Conservation (phyloP, 2,888 invertebrate genomes). For the Criorhina ranunculi region DNA sequence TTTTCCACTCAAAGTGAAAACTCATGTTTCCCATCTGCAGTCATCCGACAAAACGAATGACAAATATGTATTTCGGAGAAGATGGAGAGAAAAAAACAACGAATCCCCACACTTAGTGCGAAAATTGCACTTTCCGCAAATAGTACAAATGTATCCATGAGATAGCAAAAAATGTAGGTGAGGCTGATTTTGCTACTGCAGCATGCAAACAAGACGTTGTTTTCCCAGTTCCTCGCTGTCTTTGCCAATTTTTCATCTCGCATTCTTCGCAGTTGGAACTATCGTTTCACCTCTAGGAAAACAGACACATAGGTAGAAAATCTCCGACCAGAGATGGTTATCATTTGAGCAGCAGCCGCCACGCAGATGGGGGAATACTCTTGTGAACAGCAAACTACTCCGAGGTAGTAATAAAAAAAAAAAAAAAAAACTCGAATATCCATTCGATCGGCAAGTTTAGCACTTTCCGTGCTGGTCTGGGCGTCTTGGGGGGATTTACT, state of each 20-base stretch:
- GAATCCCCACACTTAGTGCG: constrained; percentile 37
- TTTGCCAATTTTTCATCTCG: constrained; percentile 56
- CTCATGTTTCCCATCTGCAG: constrained; percentile 49
- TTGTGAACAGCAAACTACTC: constrained; percentile 16
- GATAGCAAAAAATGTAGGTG: constrained; percentile 66
- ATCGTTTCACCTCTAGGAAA: constrained; percentile 56
- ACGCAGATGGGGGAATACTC: constrained; percentile 27
- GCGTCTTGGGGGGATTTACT: constrained; percentile 22
- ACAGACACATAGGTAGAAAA: constrained; percentile 43
- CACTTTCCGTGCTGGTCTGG: constrained; percentile 59
- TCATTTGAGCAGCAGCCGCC: constrained; percentile 52
- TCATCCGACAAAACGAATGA: constrained; percentile 62
- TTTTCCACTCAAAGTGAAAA: constrained; percentile 62
- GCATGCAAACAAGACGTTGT: constrained; percentile 62
- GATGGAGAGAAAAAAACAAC: constrained; percentile 5
- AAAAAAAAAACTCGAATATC: constrained; percentile 59
- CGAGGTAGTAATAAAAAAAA: constrained; percentile 29
- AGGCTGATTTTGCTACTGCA: constrained; percentile 33
- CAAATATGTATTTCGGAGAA: constrained; percentile 63
- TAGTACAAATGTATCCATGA: constrained; percentile 54
- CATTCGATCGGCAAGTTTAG: constrained; percentile 72
- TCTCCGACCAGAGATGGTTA: constrained; percentile 61
- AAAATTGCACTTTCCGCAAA: constrained; percentile 68
- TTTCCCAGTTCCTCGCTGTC: constrained; percentile 48
- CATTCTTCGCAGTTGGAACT: constrained; percentile 27